phyloP scores from a whole-genome alignment of 2,113 vertebrate species.

The Pomatorhinus ruficollis region DNA sequence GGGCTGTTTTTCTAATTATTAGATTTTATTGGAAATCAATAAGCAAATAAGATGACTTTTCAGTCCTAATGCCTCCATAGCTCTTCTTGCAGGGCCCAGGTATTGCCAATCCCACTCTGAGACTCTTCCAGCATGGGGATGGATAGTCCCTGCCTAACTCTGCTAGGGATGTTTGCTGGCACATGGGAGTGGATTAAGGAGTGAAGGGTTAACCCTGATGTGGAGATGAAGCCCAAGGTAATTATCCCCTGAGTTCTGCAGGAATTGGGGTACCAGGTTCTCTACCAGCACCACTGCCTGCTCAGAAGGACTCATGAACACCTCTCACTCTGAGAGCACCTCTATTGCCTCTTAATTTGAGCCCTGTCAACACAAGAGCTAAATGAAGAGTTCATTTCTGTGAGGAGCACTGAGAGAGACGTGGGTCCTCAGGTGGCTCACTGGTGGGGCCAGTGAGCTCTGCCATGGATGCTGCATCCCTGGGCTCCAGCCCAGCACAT shows the following conservation, averaged over 20 bases:
- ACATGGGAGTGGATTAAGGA: background rate
- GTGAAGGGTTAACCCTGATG: background rate
- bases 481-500: rapidly evolving
- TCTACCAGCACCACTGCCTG: background rate
- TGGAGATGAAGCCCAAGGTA: background rate
- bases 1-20: slow-evolving; percentile 46
- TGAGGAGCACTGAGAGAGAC: background rate
- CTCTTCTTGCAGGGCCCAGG: background rate
- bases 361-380: background rate
- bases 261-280: background rate
- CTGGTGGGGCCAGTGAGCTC: background rate
- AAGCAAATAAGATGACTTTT: slow-evolving; percentile 34
- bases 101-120: background rate
- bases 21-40: slow-evolving; percentile 41
- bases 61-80: background rate
- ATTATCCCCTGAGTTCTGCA: background rate
- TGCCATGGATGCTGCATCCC: background rate
- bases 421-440: background rate
- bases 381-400: background rate
- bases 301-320: background rate
- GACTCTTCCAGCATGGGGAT: background rate
- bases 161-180: background rate
- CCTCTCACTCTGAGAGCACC: background rate
- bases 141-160: background rate
- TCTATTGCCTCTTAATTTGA: slow-evolving; percentile 35